Base-by-base conservation (phyloP, 2,888 invertebrate species). In the Endomychus coccineus region DNA sequence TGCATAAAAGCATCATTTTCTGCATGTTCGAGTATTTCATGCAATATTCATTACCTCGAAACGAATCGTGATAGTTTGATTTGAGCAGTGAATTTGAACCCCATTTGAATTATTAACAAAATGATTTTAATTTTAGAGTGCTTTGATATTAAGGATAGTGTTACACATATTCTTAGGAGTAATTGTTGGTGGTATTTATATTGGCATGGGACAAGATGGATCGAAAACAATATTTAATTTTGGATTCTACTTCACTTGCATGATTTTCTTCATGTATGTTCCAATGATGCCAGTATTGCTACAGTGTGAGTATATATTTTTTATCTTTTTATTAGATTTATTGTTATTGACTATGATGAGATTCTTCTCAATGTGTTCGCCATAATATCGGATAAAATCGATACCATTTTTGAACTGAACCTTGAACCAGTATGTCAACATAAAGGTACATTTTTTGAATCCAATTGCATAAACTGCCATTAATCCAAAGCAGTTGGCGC, bases 181-280 rank as follows among this genome's bases (percentile, higher is more conserved):
- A 3, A 69, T 85, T 7, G 71, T 87, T 7, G 86, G 83, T 0
- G 71, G 73, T 3, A 58, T 87, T 31, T 89, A 82, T 59, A 69
- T 74, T 22, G 72, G 75, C 37, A 82, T 86, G 66, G 88, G 87
- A 7, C 76, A 80, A 49, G 84, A 87, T 50, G 88, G 80, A 0
- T 82, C 86, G 0, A 86, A 84, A 59, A 83, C 84, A 0, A 66
- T 88, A 15, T 87, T 83, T 59, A 87, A 87, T 64, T 88, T 86
- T 55, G 87, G 87, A 6, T 88, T 85, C 59, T 84, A 83, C 52
- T 87, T 83, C 55, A 80, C 83, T 1, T 82, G 83, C 42, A 71
- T 82, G 11, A 86, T 88, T 42, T 78, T 79, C 16, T 83, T 86
- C 64, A 71, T 88, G 53, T 88, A 86, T 57, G 73, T 86, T 33